Evolutionary conservation across 2,113 vertebrate genomes (phyloP).

Genomic region (Aix galericulata): DNA sequence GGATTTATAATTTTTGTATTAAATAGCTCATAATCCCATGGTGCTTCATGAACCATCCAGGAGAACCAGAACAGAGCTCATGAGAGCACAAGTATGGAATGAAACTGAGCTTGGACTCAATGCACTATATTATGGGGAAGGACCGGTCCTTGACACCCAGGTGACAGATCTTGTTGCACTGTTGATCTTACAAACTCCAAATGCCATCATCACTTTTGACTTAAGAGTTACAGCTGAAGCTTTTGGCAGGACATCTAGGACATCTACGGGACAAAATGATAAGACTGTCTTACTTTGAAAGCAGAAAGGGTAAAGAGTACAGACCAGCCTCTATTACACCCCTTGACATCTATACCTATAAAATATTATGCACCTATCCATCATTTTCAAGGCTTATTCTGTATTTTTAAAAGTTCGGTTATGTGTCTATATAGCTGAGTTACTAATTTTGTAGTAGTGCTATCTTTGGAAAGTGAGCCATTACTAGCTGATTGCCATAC

Average conservation of each 20-base stretch:
- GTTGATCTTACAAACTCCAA: background rate
- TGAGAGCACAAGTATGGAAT: background rate
- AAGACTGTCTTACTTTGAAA: background rate
- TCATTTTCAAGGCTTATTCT: background rate
- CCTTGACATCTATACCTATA: background rate
- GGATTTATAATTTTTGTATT: background rate
- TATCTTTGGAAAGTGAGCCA: constrained; percentile 11
- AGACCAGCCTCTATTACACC: background rate
- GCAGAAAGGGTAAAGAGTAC: background rate
- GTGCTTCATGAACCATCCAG: background rate
- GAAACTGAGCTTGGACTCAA: background rate
- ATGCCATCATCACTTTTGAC: background rate
- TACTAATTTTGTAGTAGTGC: background rate
- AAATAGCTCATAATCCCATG: background rate
- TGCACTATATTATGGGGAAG: background rate
- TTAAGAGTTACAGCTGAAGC: background rate
- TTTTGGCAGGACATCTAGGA: background rate
- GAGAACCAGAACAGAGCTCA: background rate
- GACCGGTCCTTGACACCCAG: fast-evolving
- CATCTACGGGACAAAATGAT: background rate
- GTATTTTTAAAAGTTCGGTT: background rate
- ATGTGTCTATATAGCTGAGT: background rate
- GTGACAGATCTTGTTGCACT: background rate
- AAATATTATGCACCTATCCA: background rate
- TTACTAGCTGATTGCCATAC: background rate